Conservation (phyloP, 2,888 invertebrate genomes). For the Ophion ventricosus region DNA sequence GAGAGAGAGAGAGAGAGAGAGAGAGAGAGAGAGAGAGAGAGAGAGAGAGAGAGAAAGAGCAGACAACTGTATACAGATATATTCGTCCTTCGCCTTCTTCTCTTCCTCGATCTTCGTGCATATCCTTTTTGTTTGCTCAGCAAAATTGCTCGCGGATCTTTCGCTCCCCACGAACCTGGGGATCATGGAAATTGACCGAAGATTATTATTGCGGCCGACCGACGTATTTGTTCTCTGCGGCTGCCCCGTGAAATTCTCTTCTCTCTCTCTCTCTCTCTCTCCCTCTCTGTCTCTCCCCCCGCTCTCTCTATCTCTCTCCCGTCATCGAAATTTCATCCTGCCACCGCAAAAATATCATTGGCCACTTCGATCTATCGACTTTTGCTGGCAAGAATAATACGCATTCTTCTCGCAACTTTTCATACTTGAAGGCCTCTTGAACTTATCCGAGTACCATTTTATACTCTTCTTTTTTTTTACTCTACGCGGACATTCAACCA, state of each 20-base stretch:
- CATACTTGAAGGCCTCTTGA: not conserved
- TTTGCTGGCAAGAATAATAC: not conserved
- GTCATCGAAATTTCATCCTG: constrained; percentile 72
- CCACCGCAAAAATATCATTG: constrained; percentile 79
- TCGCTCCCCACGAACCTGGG: constrained; percentile 30
- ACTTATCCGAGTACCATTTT: too few relatives aligned
- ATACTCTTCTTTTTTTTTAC: too few relatives aligned
- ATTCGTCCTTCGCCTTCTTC: too few relatives aligned
- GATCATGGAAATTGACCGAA: constrained; percentile 80
- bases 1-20: not conserved
- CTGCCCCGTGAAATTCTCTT: constrained; percentile 60
- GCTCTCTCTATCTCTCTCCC: constrained; percentile 11
- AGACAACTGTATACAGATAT: too few relatives aligned
- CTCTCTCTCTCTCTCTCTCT: constrained; percentile 12
- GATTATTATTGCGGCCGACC: constrained; percentile 80
- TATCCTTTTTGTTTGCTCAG: constrained; percentile 81
- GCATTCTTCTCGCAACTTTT: too few relatives aligned
- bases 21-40: not conserved
- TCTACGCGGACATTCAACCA: too few relatives aligned
- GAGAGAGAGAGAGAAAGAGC: too few relatives aligned
- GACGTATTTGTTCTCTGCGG: constrained; percentile 81
- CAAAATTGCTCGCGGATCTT: constrained; percentile 77
- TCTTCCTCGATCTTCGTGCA: constrained; percentile 28
- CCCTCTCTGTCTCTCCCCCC: not conserved
- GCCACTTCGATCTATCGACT: constrained; percentile 62